These are phyloP conservation scores for Lepidochitona cinerea DNA, from an alignment of 2,888 invertebrate genomes.

Conservation along the genomic window DNA sequence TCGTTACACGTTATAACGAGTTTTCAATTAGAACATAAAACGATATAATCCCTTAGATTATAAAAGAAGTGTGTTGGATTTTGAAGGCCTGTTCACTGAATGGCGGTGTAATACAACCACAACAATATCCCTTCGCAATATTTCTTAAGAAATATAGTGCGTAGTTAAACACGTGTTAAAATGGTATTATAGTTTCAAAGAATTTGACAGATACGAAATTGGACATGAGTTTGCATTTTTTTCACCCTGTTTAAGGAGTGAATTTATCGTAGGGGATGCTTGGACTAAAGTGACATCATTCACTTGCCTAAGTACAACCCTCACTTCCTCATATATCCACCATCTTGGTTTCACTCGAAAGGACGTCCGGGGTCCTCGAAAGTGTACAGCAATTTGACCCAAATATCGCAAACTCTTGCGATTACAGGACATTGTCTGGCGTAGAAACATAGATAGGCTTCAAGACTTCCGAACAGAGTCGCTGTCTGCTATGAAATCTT, in stretches of 20 bases:
- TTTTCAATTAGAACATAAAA: no score
- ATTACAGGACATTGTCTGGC: not conserved
- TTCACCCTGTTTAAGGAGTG: no score
- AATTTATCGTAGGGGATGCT: no score
- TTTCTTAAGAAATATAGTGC: no score
- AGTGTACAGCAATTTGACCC: not conserved
- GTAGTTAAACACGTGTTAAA: no score
- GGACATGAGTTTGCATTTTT: no score
- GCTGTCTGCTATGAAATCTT: not conserved
- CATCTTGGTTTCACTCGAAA: not conserved
- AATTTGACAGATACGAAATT: no score
- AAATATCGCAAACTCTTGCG: not conserved
- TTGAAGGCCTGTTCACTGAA: no score
- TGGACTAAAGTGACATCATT: not conserved
- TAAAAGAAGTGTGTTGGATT: no score
- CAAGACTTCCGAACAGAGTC: not conserved
- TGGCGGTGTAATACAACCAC: not conserved
- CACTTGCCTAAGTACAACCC: not conserved
- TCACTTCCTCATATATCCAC: not conserved
- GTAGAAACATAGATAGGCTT: not conserved
- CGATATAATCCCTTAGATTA: no score
- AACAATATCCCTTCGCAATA: not conserved
- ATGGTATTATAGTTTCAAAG: no score
- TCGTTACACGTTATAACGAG: no score
- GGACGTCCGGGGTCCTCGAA: not conserved